phyloP scores from a whole-genome alignment of 2,113 vertebrate species.

The Hippolais icterina region DNA sequence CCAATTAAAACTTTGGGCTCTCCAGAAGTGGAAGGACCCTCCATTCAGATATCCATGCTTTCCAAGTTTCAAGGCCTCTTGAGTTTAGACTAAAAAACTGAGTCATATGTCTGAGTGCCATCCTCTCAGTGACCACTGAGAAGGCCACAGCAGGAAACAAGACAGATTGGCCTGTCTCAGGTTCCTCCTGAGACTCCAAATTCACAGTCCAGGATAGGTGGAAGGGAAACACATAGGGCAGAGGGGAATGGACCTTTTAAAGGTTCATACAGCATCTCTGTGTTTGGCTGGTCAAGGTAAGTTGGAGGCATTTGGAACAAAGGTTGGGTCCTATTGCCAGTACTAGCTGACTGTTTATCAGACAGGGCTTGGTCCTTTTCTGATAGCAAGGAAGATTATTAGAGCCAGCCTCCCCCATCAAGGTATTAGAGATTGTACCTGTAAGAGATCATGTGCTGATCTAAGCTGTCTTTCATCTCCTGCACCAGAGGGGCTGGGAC shows the following conservation, averaged over 20 bases:
- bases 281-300: not conserved
- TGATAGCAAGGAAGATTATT: not conserved
- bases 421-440: constrained; percentile 2
- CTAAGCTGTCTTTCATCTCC: constrained; percentile 24
- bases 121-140: not conserved
- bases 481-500: not conserved
- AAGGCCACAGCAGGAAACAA: not conserved
- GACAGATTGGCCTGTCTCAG: not conserved
- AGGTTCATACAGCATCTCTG: not conserved
- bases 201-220: not conserved
- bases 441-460: not conserved
- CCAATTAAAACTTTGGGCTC: not conserved
- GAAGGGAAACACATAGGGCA: not conserved
- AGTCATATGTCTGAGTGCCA: not conserved
- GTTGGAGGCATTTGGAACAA: not conserved
- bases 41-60: not conserved
- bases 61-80: not conserved
- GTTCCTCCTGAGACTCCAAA: not conserved
- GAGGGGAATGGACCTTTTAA: not conserved
- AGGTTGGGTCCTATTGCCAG: not conserved
- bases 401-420: not conserved
- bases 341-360: not conserved
- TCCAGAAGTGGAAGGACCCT: not conserved
- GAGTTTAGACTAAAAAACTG: not conserved
- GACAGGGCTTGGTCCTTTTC: not conserved